A percentile compares a stretch with the other conserved stretches of the same genome.
Evolutionary conservation across 1,140 invertebrate species (phyloP).

Genomic region (Andrena cerasifolii): DNA sequence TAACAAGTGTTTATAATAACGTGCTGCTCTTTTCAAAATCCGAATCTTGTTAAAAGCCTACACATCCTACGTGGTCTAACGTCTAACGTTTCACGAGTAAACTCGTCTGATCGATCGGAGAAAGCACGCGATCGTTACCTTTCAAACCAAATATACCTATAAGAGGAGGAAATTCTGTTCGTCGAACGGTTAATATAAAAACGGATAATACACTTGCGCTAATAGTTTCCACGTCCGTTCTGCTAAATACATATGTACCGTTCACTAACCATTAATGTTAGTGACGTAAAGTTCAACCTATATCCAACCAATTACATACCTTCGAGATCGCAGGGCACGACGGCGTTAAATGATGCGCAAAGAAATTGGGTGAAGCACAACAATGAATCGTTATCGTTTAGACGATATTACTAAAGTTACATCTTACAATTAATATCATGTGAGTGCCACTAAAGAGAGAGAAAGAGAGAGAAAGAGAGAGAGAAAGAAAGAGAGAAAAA

Average conservation of each 20-base stretch:
- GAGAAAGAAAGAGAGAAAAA: slow-evolving; percentile 19
- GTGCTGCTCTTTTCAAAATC: slow-evolving; percentile 29
- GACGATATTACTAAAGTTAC: not conserved
- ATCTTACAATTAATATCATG: not conserved
- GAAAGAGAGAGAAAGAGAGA: slow-evolving; percentile 24
- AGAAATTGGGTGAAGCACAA: not conserved
- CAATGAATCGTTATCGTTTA: not conserved
- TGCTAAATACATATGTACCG: not conserved
- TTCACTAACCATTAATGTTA: not conserved
- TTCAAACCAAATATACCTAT: not conserved
- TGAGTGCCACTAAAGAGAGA: slow-evolving; percentile 5
- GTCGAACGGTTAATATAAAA: not conserved
- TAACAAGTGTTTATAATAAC: slow-evolving; percentile 45
- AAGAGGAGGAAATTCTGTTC: not conserved
- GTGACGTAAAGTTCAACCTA: not conserved
- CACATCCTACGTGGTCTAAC: slow-evolving; percentile 16
- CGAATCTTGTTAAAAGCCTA: slow-evolving; percentile 26
- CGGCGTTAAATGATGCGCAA: not conserved
- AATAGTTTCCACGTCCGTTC: not conserved
- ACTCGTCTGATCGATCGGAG: not conserved
- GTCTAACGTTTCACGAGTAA: not conserved
- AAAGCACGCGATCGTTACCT: not conserved
- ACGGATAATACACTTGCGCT: not conserved
- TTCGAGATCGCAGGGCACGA: not conserved
- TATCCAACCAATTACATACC: not conserved